Base-by-base conservation (phyloP, 2,797 vertebrate species). In the Lerista edwardsae region DNA sequence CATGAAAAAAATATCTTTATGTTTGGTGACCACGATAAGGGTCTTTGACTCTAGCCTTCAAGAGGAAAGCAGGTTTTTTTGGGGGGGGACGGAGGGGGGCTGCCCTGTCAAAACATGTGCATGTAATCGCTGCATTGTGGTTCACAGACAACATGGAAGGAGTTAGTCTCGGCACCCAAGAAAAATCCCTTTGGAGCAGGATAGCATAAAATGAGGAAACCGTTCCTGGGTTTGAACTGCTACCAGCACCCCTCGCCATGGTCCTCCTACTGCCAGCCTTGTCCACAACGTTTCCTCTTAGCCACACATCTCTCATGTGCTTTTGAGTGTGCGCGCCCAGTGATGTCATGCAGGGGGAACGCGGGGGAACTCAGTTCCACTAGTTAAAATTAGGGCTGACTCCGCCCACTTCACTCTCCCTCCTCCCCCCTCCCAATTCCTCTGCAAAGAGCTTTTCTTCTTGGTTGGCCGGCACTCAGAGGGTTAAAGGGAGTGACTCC, bases 31-130 rank as follows among this genome's bases (percentile, higher is more conserved):
- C 79, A 88, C 73, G 86, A 85, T 59, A 82, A 57, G 29, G 59
- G 74, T 67, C 85, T 84, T 85, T 89, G 31, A 86, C 65, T 91
- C 92, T 51, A 91, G 81, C 23, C 75, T 92, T 92, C 87, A 81
- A 82, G 72, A 59, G 62, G 7, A 87, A 89, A 91, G 64, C 44
- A 76, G 36, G 34, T 59, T 2, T 21, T 19, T 59, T 59, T 59
- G 12, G 41, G 41, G 41, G 41, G 41, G 29, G n/a, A n/a, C n/a
- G n/a, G n/a, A n/a, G 47, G 55, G 55, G 55, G 29, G 31, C n/a
- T 71, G 79, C 65, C 73, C 79, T 25, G 15, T 51, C n/a, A n/a
- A 57, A 15, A 51, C 31, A 17, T 29, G 34, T 29, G 14, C 27
- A 51, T 51, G 71, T 44, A 71, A 81, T 67, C 65, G 17, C 34